Percentiles rank a stretch among this genome's conserved stretches.
Evolutionary conservation across 2,888 invertebrate genomes (phyloP).

Genomic region (Lepas anatifera): DNA sequence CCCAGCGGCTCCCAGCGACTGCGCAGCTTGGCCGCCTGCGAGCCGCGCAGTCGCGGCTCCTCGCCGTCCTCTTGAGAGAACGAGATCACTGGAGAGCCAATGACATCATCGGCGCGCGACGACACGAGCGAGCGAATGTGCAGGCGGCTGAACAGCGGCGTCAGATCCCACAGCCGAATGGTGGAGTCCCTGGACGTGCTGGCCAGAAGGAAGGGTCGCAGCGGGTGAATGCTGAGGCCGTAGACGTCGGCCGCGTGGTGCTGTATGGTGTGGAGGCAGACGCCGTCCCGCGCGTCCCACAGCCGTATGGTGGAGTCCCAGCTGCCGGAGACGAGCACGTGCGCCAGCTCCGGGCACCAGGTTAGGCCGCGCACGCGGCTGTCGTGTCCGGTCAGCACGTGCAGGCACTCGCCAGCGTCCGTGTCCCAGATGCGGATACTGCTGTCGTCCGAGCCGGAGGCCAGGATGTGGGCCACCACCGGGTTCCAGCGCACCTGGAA

Average conservation of each 20-base stretch:
- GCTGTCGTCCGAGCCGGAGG: slow-evolving; percentile 36
- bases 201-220: slow-evolving; percentile 35
- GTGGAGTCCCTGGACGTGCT: slow-evolving; percentile 38
- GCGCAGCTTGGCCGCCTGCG: slow-evolving; percentile 31
- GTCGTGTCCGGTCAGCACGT: slow-evolving; percentile 33
- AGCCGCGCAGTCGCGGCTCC: background rate
- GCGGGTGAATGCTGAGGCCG: slow-evolving; percentile 35
- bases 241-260: slow-evolving; percentile 39
- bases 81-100: slow-evolving; percentile 22
- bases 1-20: slow-evolving; percentile 33
- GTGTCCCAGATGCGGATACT: slow-evolving; percentile 36
- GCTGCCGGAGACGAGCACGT: slow-evolving; percentile 35
- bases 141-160: slow-evolving; percentile 32
- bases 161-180: slow-evolving; percentile 35
- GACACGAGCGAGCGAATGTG: slow-evolving; percentile 32
- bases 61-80: background rate
- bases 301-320: slow-evolving; percentile 36
- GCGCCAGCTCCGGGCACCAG: slow-evolving; percentile 37
- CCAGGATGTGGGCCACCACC: slow-evolving; percentile 33
- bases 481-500: slow-evolving; percentile 38
- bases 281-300: slow-evolving; percentile 36
- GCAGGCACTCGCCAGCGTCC: slow-evolving; percentile 32
- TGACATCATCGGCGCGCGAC: slow-evolving; percentile 30
- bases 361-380: slow-evolving; percentile 34
- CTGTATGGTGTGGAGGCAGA: slow-evolving; percentile 32